Evolutionary conservation across 2,888 invertebrate genomes (phyloP), one percentile per base, ranked within the genome.

Genomic region (Tyria jacobaeae): DNA sequence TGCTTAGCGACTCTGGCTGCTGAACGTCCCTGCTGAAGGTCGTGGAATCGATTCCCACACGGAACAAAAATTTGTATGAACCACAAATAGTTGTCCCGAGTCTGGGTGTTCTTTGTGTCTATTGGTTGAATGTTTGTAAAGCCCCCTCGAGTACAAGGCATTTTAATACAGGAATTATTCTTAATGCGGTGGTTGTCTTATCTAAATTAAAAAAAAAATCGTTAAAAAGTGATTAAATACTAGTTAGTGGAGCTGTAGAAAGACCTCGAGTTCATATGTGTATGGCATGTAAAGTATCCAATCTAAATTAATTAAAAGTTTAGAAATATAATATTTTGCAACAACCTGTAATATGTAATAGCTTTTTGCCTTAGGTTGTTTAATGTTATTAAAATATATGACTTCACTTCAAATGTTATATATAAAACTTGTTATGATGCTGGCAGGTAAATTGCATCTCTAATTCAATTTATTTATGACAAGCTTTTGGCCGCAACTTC

Each of bases 341-440:
- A 64, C 68, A 53, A 44, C 21, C 56, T 15, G 47, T 51, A 52
- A 51, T 49, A 10, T 15, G 47, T 51, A 52, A 51, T 49, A 10
- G 31, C 44, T 62, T 72, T 75, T 71, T 71, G 34, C 52, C 39
- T 25, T 1, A 50, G 17, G 27, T 60, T 47, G 17, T 60, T 44
- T 53, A 37, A 54, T 55, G 14, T 41, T 41, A 57, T 58, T 57
- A 70, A 58, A 64, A 66, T 67, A 59, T 48, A 56, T 53, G 25
- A 25, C 34, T 60, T 61, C 51, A 52, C 24, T 62, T 62, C 7
- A 10, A 57, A 51, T 35, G 15, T 65, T 57, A 44, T 56, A 35
- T 35, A 39, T 49, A 35, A 44, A 34, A 48, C 56, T 48, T 15
- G 56, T 48, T 56, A 41, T 41, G 21, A 12, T 44, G 44, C 7